Conservation (phyloP, 1,140 invertebrate genomes). For the Plodia interpunctella region DNA sequence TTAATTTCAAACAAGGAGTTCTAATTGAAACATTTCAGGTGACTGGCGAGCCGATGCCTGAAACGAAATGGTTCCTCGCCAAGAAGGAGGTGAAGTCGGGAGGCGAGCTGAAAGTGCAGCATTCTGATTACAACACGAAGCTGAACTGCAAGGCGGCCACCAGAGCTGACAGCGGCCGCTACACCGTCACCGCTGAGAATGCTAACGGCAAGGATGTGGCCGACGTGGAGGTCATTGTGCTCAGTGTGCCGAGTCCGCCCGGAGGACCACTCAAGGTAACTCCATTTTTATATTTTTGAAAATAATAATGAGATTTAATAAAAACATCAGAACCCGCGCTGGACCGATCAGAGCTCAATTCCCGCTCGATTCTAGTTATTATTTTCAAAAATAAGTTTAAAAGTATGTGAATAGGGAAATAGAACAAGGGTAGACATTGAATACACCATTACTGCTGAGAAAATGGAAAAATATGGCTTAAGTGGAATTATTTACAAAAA, state of each 20-base stretch:
- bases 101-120: constrained; percentile 86
- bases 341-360: no score
- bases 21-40: constrained; percentile 71
- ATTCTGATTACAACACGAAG: constrained; percentile 94
- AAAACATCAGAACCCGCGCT: no score
- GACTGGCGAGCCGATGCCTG: constrained; percentile 93
- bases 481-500: no score
- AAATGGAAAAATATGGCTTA: no score
- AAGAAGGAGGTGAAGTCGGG: constrained; percentile 84
- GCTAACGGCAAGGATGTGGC: constrained; percentile 94
- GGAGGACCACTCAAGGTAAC: constrained; percentile 90
- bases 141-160: constrained; percentile 90
- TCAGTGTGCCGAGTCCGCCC: constrained; percentile 94
- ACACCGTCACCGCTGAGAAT: constrained; percentile 95
- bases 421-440: no score
- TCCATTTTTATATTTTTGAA: no score
- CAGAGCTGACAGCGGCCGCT: constrained; percentile 92
- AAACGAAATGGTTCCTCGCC: constrained; percentile 89
- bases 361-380: no score
- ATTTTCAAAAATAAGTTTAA: no score
- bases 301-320: no score
- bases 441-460: no score
- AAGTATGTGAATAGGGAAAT: no score
- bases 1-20: not conserved
- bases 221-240: constrained; percentile 93